Conservation (phyloP, 2,888 invertebrate species). For the Eretmocerus hayati region DNA sequence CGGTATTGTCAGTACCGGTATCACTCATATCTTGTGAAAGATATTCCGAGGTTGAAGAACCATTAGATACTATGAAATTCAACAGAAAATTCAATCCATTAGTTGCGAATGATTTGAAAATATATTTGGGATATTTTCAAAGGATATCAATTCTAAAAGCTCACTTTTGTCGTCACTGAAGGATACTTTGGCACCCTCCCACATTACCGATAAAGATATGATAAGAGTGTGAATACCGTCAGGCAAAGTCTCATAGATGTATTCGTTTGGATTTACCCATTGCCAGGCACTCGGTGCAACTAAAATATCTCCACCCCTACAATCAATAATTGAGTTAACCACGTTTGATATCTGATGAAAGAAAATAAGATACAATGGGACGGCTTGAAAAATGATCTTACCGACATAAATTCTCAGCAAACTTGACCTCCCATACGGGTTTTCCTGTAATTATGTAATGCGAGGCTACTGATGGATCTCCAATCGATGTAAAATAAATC, state of each 20-base stretch:
- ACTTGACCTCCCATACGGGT: slow-evolving; percentile 57
- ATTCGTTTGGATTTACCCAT: slow-evolving; percentile 56
- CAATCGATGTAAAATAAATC: slow-evolving; percentile 55
- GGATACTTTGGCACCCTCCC: slow-evolving; percentile 30
- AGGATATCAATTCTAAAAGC: no score
- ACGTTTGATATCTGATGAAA: slow-evolving; percentile 2
- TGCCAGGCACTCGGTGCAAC: slow-evolving; percentile 56
- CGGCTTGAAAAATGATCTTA: slow-evolving; percentile 8
- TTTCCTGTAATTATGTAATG: slow-evolving; percentile 58
- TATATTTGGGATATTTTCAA: no score
- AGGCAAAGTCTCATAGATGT: slow-evolving; percentile 51
- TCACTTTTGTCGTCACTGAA: slow-evolving; percentile 21
- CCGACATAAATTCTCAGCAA: slow-evolving; percentile 39
- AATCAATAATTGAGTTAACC: slow-evolving; percentile 6
- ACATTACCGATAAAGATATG: slow-evolving; percentile 32
- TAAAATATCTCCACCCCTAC: slow-evolving; percentile 57
- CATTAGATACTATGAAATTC: no score
- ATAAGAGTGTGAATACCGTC: slow-evolving; percentile 52
- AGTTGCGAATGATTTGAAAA: no score
- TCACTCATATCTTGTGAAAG: no score
- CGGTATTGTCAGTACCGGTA: no score
- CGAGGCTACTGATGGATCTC: slow-evolving; percentile 46
- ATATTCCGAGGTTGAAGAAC: no score
- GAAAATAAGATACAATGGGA: not conserved
- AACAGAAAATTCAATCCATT: no score